These are phyloP conservation scores for Sebastes hubbsi DNA, from an alignment of 2,797 vertebrate species.

Conservation along the genomic window DNA sequence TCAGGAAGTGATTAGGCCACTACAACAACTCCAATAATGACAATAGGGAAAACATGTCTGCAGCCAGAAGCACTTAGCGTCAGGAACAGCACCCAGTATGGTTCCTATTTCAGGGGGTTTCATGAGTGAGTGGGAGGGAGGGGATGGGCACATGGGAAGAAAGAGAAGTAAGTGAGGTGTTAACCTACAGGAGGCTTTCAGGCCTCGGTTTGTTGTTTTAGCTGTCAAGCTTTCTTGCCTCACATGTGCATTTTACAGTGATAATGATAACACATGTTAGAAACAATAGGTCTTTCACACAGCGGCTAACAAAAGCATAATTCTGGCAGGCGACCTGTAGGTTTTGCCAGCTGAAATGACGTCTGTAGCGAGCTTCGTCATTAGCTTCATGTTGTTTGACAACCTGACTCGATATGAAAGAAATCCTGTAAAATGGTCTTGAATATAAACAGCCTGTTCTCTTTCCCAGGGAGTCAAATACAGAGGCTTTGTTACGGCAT, in stretches of 20 bases:
- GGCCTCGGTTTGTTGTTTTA: neutral
- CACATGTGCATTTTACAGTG: neutral
- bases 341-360: neutral
- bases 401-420: neutral
- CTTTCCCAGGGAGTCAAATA: too few relatives aligned
- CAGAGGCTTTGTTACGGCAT: too few relatives aligned
- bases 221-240: neutral
- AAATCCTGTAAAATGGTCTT: neutral
- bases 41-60: slow-evolving; percentile 74
- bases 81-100: slow-evolving; percentile 51
- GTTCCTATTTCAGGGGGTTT: slow-evolving; percentile 55
- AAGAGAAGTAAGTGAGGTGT: slow-evolving; percentile 28
- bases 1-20: slow-evolving; percentile 78
- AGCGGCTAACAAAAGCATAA: neutral
- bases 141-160: slow-evolving; percentile 11
- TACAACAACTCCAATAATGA: slow-evolving; percentile 77
- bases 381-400: neutral
- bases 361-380: too few relatives aligned
- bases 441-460: neutral
- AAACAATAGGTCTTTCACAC: neutral
- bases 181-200: slow-evolving; percentile 17
- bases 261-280: neutral
- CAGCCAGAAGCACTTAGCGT: slow-evolving; percentile 72
- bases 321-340: neutral
- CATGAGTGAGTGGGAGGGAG: slow-evolving; percentile 21